Conservation (phyloP, 2,888 invertebrate genomes). For the Eulithis testata region DNA sequence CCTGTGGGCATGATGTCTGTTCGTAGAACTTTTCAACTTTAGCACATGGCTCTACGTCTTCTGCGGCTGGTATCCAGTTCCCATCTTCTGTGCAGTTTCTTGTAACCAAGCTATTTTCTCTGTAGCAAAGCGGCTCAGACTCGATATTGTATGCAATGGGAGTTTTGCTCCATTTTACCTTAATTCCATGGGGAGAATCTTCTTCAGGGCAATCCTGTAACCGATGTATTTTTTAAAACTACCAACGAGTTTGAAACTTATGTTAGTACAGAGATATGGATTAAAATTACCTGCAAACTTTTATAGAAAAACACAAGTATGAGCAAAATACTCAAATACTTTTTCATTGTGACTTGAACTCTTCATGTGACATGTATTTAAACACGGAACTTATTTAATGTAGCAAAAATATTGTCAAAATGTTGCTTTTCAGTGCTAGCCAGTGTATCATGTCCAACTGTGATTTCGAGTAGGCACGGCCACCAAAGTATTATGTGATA, state of each 20-base stretch:
- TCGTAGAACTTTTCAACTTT: constrained; percentile 58
- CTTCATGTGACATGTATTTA: not conserved
- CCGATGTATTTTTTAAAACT: not conserved
- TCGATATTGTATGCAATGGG: constrained; percentile 53
- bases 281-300: constrained; percentile 28
- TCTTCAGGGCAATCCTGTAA: constrained; percentile 70
- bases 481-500: constrained; percentile 38
- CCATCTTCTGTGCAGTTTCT: constrained; percentile 63
- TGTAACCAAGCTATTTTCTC: constrained; percentile 55
- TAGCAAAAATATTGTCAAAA: not conserved
- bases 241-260: too few relatives aligned
- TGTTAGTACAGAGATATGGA: not conserved
- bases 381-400: not conserved
- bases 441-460: constrained; percentile 32
- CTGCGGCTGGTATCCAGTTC: constrained; percentile 60
- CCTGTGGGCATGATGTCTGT: constrained; percentile 64
- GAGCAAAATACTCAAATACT: not conserved
- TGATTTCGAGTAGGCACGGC: constrained; percentile 39
- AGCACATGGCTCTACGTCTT: constrained; percentile 58
- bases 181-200: constrained; percentile 56
- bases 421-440: constrained; percentile 12
- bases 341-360: constrained; percentile 12
- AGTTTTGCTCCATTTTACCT: constrained; percentile 64
- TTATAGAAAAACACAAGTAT: constrained; percentile 10
- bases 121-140: constrained; percentile 67